Conservation (phyloP, 2,888 invertebrate genomes). For the Hirudinaria manillensis region DNA sequence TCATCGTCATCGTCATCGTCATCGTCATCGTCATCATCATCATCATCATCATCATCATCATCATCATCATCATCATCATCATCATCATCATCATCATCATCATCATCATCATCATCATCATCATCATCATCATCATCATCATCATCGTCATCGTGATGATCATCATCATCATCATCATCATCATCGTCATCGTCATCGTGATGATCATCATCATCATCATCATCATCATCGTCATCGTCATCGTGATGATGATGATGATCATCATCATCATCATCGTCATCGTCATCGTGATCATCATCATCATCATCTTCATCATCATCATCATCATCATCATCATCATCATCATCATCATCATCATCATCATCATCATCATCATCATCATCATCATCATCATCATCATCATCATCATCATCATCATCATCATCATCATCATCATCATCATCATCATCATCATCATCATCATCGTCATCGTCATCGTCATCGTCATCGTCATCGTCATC, state of each 20-base stretch:
- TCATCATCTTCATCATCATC: not conserved
- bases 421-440: slow-evolving; percentile 2
- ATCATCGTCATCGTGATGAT: no score
- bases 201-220: no score
- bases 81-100: slow-evolving; percentile 20
- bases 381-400: slow-evolving; percentile 7
- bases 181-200: no score
- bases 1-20: slow-evolving; percentile 19
- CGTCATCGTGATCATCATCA: not conserved
- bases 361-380: slow-evolving; percentile 2
- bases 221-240: not conserved
- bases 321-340: slow-evolving; percentile 7
- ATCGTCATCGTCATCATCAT: slow-evolving; percentile 20
- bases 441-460: slow-evolving; percentile 7
- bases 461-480: not conserved
- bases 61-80: slow-evolving; percentile 19
- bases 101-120: slow-evolving; percentile 23
- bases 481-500: not conserved
- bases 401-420: slow-evolving; percentile 2
- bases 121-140: slow-evolving; percentile 23
- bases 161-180: no score
- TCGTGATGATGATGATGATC: not conserved
- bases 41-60: slow-evolving; percentile 23
- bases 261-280: not conserved
- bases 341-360: slow-evolving; percentile 2